Percentiles rank a stretch among this genome's conserved stretches.
Conservation (phyloP, 1,140 invertebrate genomes). For the Saccostrea glomerata region DNA sequence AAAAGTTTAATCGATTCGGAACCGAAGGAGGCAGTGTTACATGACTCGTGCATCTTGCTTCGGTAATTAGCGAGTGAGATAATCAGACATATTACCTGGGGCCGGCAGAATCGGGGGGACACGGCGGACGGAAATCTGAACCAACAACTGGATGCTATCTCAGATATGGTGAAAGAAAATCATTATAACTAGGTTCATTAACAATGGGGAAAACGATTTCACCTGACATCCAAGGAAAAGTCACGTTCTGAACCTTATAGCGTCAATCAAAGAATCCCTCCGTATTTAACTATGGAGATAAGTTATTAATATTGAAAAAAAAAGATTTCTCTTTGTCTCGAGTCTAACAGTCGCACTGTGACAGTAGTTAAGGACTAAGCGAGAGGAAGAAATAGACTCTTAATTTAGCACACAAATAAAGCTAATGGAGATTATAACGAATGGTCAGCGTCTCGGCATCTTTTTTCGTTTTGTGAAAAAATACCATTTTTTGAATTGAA, state of each 20-base stretch:
- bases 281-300: constrained; percentile 25
- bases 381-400: background rate
- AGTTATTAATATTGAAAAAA: constrained; percentile 24
- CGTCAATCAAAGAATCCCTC: constrained; percentile 13
- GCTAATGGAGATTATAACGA: no score
- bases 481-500: no score
- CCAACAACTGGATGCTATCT: constrained; percentile 25
- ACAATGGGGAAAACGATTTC: constrained; percentile 23
- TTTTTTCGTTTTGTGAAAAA: no score
- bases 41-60: constrained; percentile 2
- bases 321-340: background rate
- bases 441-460: no score
- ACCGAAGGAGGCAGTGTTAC: background rate
- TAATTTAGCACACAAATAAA: no score
- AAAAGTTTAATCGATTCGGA: constrained; percentile 22
- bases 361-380: background rate
- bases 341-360: background rate
- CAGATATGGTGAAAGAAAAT: constrained; percentile 23
- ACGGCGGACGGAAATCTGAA: constrained; percentile 18
- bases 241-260: background rate
- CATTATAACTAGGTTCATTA: constrained; percentile 32
- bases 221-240: constrained; percentile 33
- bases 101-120: background rate
- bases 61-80: constrained; percentile 33
- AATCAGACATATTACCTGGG: constrained; percentile 24